Conservation (phyloP, 1,140 invertebrate species). For the Orussus abietinus region DNA sequence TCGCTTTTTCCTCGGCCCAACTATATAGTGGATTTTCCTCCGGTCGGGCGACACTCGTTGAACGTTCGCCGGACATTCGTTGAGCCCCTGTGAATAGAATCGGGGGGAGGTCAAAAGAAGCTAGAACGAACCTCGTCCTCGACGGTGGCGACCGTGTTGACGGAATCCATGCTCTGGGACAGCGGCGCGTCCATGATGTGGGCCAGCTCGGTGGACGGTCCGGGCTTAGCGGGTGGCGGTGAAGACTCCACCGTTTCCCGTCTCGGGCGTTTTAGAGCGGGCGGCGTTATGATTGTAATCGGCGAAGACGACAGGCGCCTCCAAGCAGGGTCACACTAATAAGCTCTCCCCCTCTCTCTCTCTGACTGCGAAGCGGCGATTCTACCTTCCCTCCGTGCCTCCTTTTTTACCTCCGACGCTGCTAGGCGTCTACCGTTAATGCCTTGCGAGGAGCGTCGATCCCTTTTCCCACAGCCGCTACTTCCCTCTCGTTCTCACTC, state of each 20-base stretch:
- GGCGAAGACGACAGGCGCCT: constrained; percentile 53
- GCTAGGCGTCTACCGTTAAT: too few relatives aligned
- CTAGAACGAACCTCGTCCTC: constrained; percentile 78
- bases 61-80: too few relatives aligned
- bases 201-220: constrained; percentile 43
- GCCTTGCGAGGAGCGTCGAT: too few relatives aligned
- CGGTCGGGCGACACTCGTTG: too few relatives aligned
- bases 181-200: constrained; percentile 61
- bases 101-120: constrained; percentile 5
- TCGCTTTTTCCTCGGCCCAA: too few relatives aligned
- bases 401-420: constrained; percentile 20
- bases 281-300: constrained; percentile 54
- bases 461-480: constrained; percentile 20
- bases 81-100: too few relatives aligned
- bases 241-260: constrained; percentile 55
- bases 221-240: constrained; percentile 50
- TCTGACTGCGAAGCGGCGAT: constrained; percentile 13
- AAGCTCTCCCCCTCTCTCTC: constrained; percentile 25
- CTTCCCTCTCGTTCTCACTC: constrained; percentile 15
- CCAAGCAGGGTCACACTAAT: constrained; percentile 47
- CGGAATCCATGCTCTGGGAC: constrained; percentile 87
- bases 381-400: constrained; percentile 31
- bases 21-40: too few relatives aligned
- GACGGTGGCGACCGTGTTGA: constrained; percentile 79
- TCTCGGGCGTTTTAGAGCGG: constrained; percentile 58